Evolutionary conservation across 2,113 vertebrate genomes (phyloP), one percentile per base, ranked within the genome.

Genomic region (Phrynosoma blainvillii): DNA sequence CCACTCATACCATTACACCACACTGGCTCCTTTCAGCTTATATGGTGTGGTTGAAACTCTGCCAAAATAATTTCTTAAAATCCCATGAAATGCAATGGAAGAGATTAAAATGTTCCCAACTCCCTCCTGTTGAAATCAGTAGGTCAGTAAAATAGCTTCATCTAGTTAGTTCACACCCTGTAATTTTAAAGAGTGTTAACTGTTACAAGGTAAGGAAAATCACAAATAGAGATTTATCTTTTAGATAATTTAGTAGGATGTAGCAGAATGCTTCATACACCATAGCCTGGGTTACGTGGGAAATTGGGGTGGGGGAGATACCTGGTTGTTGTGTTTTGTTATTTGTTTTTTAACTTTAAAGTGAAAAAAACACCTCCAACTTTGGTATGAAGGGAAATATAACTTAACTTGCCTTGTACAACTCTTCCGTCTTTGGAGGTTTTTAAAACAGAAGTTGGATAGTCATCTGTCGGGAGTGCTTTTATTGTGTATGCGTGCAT

Each of bases 251-350:
- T 91, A 65, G 25, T 81, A n/a, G 75, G 65, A 16, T n/a, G 23
- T 23, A 74, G 66, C 59, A 23, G 82, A 90, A 87, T 79, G 75
- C 16, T 82, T 65, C 65, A 21, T 1, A 5, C 47, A 14, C 74
- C 0, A 0, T 88, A 93, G 79, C 65, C 70, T 81, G 68, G 3
- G 9, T 32, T 30, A 7, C 32, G 1, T 59, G 65, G n/a, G 71
- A 30, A 71, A 62, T 74, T n/a, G 21, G 7, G 9, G 27, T 30
- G 27, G 13, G 25, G 54, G 54, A 5, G 6, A 85, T 66, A 76
- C 40, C 7, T 23, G 2, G 40, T 25, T 23, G 14, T 16, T 82
- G 76, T 65, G 8, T 27, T 32, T 9, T 20, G 32, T 83, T 76
- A 52, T 27, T 76, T 18, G 62, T 47, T 76, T 88, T 74, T 76